Percentiles rank a stretch among this genome's conserved stretches.
These are phyloP conservation scores for Syndactyla subalaris DNA, from an alignment of 2,797 vertebrate genomes.

Conservation along the genomic window DNA sequence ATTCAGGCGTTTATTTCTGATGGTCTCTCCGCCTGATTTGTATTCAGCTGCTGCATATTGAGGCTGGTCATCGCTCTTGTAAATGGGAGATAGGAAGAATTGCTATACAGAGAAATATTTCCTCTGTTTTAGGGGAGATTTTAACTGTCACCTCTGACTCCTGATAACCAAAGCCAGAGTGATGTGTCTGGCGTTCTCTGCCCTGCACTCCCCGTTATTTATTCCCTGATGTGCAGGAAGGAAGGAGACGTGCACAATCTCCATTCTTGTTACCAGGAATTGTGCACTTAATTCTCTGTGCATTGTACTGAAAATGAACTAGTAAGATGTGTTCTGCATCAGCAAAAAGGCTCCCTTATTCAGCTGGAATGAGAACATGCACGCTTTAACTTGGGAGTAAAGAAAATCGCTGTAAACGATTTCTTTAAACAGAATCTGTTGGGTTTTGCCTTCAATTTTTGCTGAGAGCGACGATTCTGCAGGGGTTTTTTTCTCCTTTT, in stretches of 20 bases:
- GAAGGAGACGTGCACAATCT: constrained; percentile 50
- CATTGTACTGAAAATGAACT: constrained; percentile 71
- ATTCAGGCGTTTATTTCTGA: not conserved
- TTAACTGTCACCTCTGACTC: not conserved
- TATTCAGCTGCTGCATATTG: constrained; percentile 42
- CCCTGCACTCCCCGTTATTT: not conserved
- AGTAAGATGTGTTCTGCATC: constrained; percentile 68
- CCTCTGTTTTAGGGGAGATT: constrained; percentile 5
- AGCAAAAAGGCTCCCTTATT: constrained; percentile 69
- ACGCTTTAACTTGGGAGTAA: constrained; percentile 30
- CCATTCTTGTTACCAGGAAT: constrained; percentile 64
- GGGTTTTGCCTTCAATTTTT: constrained; percentile 59
- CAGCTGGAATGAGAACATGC: constrained; percentile 43
- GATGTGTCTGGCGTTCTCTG: not conserved
- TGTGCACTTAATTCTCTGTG: constrained; percentile 69
- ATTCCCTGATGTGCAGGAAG: constrained; percentile 10
- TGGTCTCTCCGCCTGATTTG: constrained; percentile 32
- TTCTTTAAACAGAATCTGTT: constrained; percentile 62
- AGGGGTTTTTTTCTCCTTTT: not conserved
- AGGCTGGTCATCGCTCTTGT: constrained; percentile 37
- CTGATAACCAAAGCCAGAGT: not conserved
- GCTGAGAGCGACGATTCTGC: constrained; percentile 64
- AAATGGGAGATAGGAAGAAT: constrained; percentile 44
- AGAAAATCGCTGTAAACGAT: constrained; percentile 57
- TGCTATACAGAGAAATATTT: constrained; percentile 24